phyloP scores from a whole-genome alignment of 1,140 invertebrate species.

The Pseudomyrmex gracilis region DNA sequence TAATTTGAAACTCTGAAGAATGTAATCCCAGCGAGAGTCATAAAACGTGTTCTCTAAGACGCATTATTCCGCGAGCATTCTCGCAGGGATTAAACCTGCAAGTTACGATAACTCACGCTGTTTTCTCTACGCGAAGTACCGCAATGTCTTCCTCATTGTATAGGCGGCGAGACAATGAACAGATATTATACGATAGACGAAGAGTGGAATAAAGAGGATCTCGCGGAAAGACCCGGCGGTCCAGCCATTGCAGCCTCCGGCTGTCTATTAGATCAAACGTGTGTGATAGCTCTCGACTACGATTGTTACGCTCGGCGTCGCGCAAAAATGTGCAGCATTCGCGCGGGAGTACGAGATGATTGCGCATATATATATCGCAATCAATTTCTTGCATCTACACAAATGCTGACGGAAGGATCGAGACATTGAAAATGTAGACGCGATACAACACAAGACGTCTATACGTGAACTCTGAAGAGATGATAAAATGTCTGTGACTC shows the following conservation, averaged over 20 bases:
- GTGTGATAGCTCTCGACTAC: constrained; percentile 52
- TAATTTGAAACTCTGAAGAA: background rate
- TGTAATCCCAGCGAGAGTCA: background rate
- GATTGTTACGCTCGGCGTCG: constrained; percentile 51
- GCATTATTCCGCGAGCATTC: constrained; percentile 23
- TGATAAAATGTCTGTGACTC: constrained; percentile 24
- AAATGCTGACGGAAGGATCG: constrained; percentile 27
- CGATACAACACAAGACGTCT: constrained; percentile 14
- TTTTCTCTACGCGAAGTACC: background rate
- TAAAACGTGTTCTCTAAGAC: background rate
- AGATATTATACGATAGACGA: constrained; percentile 61
- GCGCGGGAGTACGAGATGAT: constrained; percentile 36
- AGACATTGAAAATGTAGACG: constrained; percentile 24
- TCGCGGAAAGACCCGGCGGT: constrained; percentile 10
- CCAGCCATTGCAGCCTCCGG: constrained; percentile 45
- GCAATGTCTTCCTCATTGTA: constrained; percentile 58
- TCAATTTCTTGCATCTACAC: constrained; percentile 18
- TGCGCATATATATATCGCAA: constrained; percentile 21
- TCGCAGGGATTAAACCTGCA: constrained; percentile 11
- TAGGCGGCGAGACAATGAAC: constrained; percentile 63
- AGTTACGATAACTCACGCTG: constrained; percentile 39
- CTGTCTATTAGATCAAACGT: constrained; percentile 65
- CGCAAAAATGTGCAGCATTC: constrained; percentile 38
- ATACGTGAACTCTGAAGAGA: constrained; percentile 40
- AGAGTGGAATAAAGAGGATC: constrained; percentile 24